Evolutionary conservation across 2,888 invertebrate genomes (phyloP).

Genomic region (Drosophila mulleri): DNA sequence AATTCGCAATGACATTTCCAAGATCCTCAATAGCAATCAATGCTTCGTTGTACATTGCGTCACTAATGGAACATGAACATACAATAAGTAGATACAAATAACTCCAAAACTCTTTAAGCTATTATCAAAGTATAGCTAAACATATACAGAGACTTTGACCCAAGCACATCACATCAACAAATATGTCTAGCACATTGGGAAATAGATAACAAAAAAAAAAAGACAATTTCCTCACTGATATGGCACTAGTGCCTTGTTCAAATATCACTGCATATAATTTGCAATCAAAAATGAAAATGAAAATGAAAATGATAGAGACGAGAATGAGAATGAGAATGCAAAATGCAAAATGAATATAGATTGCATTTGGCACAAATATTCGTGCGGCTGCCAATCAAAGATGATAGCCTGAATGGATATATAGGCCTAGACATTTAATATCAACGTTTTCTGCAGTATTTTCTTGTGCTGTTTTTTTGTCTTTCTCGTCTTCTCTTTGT

Average conservation of each 20-base stretch:
- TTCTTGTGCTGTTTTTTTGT: background rate
- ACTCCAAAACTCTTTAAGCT: background rate
- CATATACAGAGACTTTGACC: no score
- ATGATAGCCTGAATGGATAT: constrained; percentile 16
- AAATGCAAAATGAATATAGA: constrained; percentile 45
- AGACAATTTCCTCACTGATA: background rate
- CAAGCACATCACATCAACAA: no score
- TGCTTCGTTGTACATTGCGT: no score
- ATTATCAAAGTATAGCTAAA: background rate
- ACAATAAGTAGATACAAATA: no score
- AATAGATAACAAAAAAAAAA: no score
- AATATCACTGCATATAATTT: constrained; percentile 24
- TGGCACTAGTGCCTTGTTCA: background rate
- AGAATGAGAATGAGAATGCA: background rate
- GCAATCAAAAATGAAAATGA: constrained; percentile 35
- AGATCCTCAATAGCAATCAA: no score
- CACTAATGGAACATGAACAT: no score
- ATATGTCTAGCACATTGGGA: no score
- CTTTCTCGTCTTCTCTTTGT: constrained; percentile 16
- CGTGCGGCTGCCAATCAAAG: constrained; percentile 12
- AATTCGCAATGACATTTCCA: no score
- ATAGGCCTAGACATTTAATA: constrained; percentile 33
- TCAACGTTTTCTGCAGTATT: constrained; percentile 23
- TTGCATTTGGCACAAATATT: constrained; percentile 34
- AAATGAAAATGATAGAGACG: constrained; percentile 9